Percentiles rank a stretch among this genome's conserved stretches.
These are phyloP conservation scores for Torymus aiolomorphi DNA, from an alignment of 2,888 invertebrate species.

Conservation along the genomic window DNA sequence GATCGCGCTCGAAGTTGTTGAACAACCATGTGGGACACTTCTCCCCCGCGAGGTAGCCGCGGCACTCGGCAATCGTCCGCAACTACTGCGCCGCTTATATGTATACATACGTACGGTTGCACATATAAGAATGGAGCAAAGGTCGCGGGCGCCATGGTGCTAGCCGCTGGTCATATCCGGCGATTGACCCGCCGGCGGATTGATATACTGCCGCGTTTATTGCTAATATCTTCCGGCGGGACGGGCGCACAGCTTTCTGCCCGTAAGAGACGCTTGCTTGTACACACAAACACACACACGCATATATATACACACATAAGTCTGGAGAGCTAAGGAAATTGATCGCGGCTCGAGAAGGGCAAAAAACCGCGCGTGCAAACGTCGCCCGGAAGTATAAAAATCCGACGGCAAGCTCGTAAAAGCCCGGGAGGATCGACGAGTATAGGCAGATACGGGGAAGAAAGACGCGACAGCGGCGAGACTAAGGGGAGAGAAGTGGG, in stretches of 20 bases:
- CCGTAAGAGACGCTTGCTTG: not conserved
- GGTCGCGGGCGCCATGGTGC: not conserved
- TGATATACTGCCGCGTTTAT: slow-evolving; percentile 49
- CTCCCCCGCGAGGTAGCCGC: too few species aligned
- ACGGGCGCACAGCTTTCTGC: slow-evolving; percentile 1
- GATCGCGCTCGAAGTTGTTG: not conserved
- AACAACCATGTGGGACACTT: not conserved
- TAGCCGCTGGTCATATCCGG: slow-evolving; percentile 23
- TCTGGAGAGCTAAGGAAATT: slow-evolving; percentile 42
- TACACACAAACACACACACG: too few species aligned
- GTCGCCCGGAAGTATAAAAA: slow-evolving; percentile 58
- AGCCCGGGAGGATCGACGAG: slow-evolving; percentile 16
- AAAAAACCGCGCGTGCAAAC: slow-evolving; percentile 29
- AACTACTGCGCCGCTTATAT: too few species aligned
- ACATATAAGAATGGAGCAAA: slow-evolving; percentile 8
- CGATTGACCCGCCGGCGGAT: slow-evolving; percentile 27
- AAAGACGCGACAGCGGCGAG: slow-evolving; percentile 32
- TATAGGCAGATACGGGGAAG: slow-evolving; percentile 34
- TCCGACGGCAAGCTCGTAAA: slow-evolving; percentile 37
- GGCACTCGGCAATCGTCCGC: not conserved
- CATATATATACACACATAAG: not conserved
- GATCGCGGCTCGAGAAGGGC: slow-evolving; percentile 34
- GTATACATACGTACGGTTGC: too few species aligned
- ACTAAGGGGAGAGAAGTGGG: slow-evolving; percentile 24
- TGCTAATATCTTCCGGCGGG: slow-evolving; percentile 53